Conservation (phyloP, 2,113 vertebrate genomes). For the Ammodramus savannarum region DNA sequence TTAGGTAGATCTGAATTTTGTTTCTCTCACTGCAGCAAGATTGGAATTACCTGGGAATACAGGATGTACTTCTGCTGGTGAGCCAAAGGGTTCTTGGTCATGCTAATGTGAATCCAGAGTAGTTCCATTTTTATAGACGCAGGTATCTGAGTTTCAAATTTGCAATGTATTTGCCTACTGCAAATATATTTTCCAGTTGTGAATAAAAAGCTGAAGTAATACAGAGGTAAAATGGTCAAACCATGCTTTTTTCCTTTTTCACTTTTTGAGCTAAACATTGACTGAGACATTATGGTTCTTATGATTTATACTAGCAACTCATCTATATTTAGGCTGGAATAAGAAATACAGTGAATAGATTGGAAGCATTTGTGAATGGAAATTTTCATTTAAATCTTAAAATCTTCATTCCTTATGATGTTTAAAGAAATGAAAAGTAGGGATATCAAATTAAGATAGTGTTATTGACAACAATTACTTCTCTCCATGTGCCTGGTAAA, state of each 20-base stretch:
- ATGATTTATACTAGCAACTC: not conserved
- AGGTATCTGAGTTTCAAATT: not conserved
- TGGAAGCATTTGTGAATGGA: slow-evolving; percentile 18
- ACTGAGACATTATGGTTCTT: not conserved
- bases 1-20: not conserved
- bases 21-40: not conserved
- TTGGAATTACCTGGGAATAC: not conserved
- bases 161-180: not conserved
- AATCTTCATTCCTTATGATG: not conserved
- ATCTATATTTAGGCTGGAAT: not conserved
- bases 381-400: slow-evolving; percentile 33
- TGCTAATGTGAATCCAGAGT: not conserved
- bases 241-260: not conserved
- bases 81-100: not conserved
- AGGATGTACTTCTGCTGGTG: not conserved
- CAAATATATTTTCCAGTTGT: not conserved
- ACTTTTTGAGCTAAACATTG: not conserved
- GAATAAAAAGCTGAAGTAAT: slow-evolving; percentile 4
- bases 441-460: not conserved
- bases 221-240: not conserved
- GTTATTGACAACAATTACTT: not conserved
- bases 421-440: not conserved
- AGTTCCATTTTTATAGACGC: not conserved
- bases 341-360: not conserved
- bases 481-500: not conserved